Evolutionary conservation across 2,888 invertebrate genomes (phyloP).

Genomic region (Cerceris rybyensis): DNA sequence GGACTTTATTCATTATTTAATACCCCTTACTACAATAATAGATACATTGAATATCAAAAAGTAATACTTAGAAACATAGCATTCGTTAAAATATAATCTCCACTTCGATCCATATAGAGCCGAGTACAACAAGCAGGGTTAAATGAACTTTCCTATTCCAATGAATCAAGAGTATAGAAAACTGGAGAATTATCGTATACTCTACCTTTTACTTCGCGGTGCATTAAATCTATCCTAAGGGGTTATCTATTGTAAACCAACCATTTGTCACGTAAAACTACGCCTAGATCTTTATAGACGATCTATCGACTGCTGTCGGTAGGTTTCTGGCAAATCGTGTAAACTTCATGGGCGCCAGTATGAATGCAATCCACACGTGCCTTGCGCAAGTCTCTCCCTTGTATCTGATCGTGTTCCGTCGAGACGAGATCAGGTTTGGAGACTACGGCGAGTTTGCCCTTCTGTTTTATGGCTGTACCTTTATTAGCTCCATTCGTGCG

Average conservation of each 20-base stretch:
- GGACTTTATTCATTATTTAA: too few relatives aligned
- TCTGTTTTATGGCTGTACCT: slow-evolving; percentile 44
- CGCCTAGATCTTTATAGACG: slow-evolving; percentile 9
- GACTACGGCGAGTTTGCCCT: slow-evolving; percentile 36
- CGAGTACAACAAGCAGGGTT: too few relatives aligned
- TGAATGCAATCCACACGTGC: slow-evolving; percentile 30
- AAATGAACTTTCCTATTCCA: neutral
- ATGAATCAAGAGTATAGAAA: slow-evolving; percentile 28
- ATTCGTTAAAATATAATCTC: too few relatives aligned
- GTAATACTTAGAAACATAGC: too few relatives aligned
- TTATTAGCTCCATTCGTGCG: slow-evolving; percentile 42
- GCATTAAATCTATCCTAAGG: slow-evolving; percentile 13
- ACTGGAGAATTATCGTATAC: slow-evolving; percentile 5
- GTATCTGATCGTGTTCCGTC: slow-evolving; percentile 37
- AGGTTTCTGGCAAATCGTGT: slow-evolving; percentile 22
- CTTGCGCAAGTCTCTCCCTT: slow-evolving; percentile 29
- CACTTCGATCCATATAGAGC: too few relatives aligned
- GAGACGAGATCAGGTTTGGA: slow-evolving; percentile 32
- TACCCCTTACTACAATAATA: too few relatives aligned
- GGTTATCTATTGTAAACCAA: slow-evolving; percentile 25
- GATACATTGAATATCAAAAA: too few relatives aligned
- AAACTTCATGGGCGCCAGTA: slow-evolving; percentile 16
- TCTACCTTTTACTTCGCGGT: slow-evolving; percentile 1
- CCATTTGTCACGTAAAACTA: slow-evolving; percentile 29
- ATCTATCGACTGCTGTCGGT: slow-evolving; percentile 7